Conservation (phyloP, 2,113 vertebrate species). For the Tympanuchus pallidicinctus region DNA sequence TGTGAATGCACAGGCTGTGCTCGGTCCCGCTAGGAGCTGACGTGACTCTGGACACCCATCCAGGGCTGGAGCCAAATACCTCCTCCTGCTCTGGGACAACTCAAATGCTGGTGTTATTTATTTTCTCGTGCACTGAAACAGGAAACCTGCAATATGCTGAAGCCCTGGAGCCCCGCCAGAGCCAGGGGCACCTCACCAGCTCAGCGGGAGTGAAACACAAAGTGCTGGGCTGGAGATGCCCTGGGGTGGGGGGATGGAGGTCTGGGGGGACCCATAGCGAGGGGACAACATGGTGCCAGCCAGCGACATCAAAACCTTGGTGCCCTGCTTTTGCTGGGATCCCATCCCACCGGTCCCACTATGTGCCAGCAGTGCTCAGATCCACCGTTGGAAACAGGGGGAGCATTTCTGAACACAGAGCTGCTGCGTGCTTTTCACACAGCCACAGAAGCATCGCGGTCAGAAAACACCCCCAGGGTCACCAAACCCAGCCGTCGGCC, state of each 20-base stretch:
- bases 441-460: too few relatives aligned
- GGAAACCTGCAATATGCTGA: constrained; percentile 39
- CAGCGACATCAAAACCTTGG: fast-evolving
- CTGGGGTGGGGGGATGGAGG: not conserved
- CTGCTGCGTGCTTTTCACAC: not conserved
- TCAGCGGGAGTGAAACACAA: not conserved
- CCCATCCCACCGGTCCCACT: not conserved
- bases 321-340: not conserved
- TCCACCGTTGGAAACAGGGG: not conserved
- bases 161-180: constrained; percentile 7
- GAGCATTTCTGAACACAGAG: not conserved
- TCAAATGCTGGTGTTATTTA: not conserved
- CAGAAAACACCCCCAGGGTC: too few relatives aligned
- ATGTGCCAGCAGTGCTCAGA: fast-evolving
- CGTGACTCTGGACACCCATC: not conserved
- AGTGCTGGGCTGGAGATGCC: not conserved
- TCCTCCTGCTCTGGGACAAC: constrained; percentile 17
- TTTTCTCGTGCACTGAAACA: constrained; percentile 41
- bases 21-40: not conserved
- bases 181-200: not conserved
- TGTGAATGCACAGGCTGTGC: not conserved
- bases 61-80: not conserved
- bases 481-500: too few relatives aligned
- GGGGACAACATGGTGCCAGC: fast-evolving
- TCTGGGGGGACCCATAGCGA: not conserved